These are phyloP conservation scores for Watsonalla binaria DNA, from an alignment of 2,888 invertebrate genomes.

Conservation along the genomic window DNA sequence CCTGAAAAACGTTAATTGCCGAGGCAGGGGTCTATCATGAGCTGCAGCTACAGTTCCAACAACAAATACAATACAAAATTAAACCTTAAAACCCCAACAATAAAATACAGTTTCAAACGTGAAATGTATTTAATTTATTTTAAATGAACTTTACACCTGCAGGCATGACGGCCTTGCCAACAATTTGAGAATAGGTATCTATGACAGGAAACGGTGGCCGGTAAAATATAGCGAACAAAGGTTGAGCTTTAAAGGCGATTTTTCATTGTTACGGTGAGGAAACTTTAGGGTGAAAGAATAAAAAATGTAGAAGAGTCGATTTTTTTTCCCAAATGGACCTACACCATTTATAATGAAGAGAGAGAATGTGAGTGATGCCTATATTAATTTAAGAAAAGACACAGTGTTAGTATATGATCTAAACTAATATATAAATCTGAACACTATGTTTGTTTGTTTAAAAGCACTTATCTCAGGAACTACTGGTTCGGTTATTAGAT, in stretches of 20 bases:
- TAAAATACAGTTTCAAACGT: constrained; percentile 19
- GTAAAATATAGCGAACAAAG: neutral
- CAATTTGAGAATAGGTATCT: constrained; percentile 29
- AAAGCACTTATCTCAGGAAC: too few relatives aligned
- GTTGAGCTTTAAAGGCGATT: neutral
- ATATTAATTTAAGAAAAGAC: too few relatives aligned
- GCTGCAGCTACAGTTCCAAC: constrained; percentile 44
- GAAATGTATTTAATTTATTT: constrained; percentile 20
- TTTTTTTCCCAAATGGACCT: too few relatives aligned
- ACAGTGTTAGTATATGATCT: too few relatives aligned
- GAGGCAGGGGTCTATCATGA: constrained; percentile 38
- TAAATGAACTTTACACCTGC: constrained; percentile 35
- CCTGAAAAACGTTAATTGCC: constrained; percentile 70
- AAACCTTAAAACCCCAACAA: constrained; percentile 22
- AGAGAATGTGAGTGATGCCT: too few relatives aligned
- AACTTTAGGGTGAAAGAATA: too few relatives aligned
- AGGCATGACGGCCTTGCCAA: constrained; percentile 22
- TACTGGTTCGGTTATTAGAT: too few relatives aligned
- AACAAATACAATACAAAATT: constrained; percentile 14
- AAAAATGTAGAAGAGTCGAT: too few relatives aligned
- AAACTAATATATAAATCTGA: too few relatives aligned
- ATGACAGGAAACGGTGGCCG: neutral
- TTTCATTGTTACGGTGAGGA: neutral
- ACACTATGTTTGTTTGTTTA: too few relatives aligned
- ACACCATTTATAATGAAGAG: too few relatives aligned